Evolutionary conservation across 2,797 vertebrate genomes (phyloP).

Genomic region (Labeo calbasu): DNA sequence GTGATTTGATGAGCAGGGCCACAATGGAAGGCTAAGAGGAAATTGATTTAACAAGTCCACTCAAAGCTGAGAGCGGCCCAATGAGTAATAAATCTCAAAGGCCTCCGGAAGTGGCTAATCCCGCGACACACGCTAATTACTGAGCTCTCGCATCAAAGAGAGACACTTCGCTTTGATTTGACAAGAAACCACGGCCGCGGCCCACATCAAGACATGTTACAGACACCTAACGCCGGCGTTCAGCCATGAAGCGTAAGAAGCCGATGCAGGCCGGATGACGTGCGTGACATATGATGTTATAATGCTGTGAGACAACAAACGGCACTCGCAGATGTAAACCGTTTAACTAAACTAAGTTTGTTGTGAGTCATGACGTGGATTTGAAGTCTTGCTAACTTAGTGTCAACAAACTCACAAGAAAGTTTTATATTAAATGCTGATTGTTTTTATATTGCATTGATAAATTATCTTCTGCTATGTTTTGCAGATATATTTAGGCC

Average conservation of each 20-base stretch:
- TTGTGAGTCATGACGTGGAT: conserved; percentile 64
- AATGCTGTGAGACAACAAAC: conserved; percentile 55
- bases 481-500: not conserved
- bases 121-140: conserved; percentile 56
- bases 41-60: conserved; percentile 61
- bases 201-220: conserved; percentile 53
- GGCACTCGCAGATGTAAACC: conserved; percentile 29
- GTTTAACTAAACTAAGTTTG: conserved; percentile 20
- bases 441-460: not conserved
- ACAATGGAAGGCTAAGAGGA: conserved; percentile 51
- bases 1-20: conserved; percentile 52
- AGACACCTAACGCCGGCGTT: conserved; percentile 13
- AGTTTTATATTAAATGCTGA: conserved; percentile 17
- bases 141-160: conserved; percentile 59
- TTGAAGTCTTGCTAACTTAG: not conserved
- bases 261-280: conserved; percentile 34
- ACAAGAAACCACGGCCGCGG: conserved; percentile 47
- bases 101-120: conserved; percentile 61
- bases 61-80: conserved; percentile 53
- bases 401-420: not conserved
- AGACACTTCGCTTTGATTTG: conserved; percentile 54
- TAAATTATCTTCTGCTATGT: not conserved
- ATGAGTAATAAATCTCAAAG: conserved; percentile 59
- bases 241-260: conserved; percentile 25
- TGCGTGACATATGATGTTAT: conserved; percentile 66